phyloP scores from a whole-genome alignment of 2,113 vertebrate genomes.

The Crotalus helleri region DNA sequence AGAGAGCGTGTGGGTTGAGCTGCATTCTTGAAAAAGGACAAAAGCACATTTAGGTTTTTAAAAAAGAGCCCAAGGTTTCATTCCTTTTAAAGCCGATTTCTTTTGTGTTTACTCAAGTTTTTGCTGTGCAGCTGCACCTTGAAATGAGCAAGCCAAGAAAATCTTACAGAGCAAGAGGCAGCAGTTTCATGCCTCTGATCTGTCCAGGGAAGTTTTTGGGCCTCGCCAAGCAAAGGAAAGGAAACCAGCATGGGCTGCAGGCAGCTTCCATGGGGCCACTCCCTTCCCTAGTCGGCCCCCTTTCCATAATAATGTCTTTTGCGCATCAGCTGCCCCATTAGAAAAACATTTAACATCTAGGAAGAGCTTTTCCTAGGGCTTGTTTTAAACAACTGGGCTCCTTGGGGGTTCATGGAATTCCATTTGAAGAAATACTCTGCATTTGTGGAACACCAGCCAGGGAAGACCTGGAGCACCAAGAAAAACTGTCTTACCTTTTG shows the following conservation, averaged over 20 bases:
- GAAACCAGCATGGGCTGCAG: neutral
- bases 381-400: neutral
- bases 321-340: neutral
- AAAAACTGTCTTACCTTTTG: neutral
- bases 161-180: neutral
- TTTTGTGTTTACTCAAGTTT: neutral
- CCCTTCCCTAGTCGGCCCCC: neutral
- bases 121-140: neutral
- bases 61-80: neutral
- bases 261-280: neutral
- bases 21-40: neutral
- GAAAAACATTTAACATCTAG: neutral
- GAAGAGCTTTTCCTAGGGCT: neutral
- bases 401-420: neutral
- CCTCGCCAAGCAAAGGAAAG: neutral
- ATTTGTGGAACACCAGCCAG: neutral
- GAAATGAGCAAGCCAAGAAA: neutral
- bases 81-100: constrained; percentile 50
- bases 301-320: neutral
- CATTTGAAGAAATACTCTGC: neutral
- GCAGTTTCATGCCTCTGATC: neutral
- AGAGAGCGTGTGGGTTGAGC: constrained; percentile 10
- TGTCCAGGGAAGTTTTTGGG: neutral
- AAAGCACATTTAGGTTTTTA: neutral
- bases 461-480: neutral